phyloP scores from a whole-genome alignment of 2,888 invertebrate species.

The Neoscelio sp. region DNA sequence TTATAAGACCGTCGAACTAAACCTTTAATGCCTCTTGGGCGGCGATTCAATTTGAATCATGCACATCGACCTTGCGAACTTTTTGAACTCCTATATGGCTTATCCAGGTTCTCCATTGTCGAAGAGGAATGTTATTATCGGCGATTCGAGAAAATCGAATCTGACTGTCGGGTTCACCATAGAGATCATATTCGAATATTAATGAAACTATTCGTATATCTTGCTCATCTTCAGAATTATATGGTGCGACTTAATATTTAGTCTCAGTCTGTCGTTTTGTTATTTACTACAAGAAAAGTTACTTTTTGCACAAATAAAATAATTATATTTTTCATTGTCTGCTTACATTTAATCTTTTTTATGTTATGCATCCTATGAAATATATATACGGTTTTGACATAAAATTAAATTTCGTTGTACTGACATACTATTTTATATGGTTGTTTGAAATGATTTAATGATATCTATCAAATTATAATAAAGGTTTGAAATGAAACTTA shows the following conservation, averaged over 20 bases:
- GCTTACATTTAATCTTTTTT: too few relatives aligned
- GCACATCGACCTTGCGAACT: constrained; percentile 36
- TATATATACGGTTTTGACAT: too few relatives aligned
- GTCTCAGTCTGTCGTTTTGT: background rate
- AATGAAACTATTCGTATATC: constrained; percentile 49
- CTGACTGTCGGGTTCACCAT: constrained; percentile 43
- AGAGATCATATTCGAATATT: constrained; percentile 54
- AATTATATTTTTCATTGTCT: background rate
- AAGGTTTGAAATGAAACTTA: too few relatives aligned
- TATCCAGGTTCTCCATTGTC: constrained; percentile 38
- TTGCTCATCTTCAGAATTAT: constrained; percentile 33
- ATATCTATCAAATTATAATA: too few relatives aligned
- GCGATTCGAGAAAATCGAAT: constrained; percentile 47
- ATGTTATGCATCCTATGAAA: too few relatives aligned
- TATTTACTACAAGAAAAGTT: background rate
- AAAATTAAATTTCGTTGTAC: too few relatives aligned
- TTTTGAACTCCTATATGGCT: constrained; percentile 40
- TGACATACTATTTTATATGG: too few relatives aligned
- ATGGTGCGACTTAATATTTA: constrained; percentile 1
- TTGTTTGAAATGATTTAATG: too few relatives aligned
- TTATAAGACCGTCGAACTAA: constrained; percentile 17
- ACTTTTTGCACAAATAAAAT: too few relatives aligned
- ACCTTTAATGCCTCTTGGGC: constrained; percentile 23
- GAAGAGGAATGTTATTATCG: constrained; percentile 53
- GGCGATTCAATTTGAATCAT: constrained; percentile 37